Evolutionary conservation across 1,140 invertebrate genomes (phyloP).

Genomic region (Scaptomyza pallida): DNA sequence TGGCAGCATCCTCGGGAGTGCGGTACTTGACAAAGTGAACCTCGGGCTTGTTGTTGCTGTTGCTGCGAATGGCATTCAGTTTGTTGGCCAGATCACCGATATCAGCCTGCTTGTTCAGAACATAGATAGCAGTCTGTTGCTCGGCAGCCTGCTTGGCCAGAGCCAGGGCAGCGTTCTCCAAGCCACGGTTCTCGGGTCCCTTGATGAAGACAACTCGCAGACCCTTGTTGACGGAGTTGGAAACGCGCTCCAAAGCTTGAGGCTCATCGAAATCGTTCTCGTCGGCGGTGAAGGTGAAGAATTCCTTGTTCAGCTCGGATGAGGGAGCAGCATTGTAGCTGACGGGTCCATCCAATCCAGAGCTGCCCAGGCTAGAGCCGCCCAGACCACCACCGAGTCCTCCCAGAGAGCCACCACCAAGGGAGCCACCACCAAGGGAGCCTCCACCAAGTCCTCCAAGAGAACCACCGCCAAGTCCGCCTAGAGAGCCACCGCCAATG

Average conservation of each 20-base stretch:
- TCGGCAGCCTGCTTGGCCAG: constrained; percentile 76
- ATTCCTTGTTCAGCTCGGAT: constrained; percentile 68
- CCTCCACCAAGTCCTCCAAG: constrained; percentile 25
- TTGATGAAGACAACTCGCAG: constrained; percentile 79
- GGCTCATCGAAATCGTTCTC: constrained; percentile 70
- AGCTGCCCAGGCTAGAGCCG: constrained; percentile 28
- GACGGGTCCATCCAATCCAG: constrained; percentile 50
- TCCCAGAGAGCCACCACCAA: constrained; percentile 29
- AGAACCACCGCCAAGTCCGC: constrained; percentile 17
- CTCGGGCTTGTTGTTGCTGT: constrained; percentile 71
- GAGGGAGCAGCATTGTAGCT: constrained; percentile 62
- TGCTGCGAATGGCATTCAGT: constrained; percentile 67
- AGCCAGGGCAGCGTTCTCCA: constrained; percentile 73
- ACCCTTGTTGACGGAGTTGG: constrained; percentile 64
- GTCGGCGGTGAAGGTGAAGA: constrained; percentile 68
- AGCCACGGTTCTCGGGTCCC: constrained; percentile 74
- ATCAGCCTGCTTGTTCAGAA: constrained; percentile 71
- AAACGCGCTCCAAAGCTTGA: constrained; percentile 51
- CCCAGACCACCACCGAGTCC: constrained; percentile 37
- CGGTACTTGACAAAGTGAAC: constrained; percentile 75
- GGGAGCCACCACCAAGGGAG: constrained; percentile 8
- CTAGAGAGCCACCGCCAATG: constrained; percentile 1
- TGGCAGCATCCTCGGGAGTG: constrained; percentile 71
- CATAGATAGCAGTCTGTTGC: constrained; percentile 76
- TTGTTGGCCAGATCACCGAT: constrained; percentile 65